These are phyloP conservation scores for Acromyrmex heyeri DNA, from an alignment of 1,140 invertebrate species.

Conservation along the genomic window DNA sequence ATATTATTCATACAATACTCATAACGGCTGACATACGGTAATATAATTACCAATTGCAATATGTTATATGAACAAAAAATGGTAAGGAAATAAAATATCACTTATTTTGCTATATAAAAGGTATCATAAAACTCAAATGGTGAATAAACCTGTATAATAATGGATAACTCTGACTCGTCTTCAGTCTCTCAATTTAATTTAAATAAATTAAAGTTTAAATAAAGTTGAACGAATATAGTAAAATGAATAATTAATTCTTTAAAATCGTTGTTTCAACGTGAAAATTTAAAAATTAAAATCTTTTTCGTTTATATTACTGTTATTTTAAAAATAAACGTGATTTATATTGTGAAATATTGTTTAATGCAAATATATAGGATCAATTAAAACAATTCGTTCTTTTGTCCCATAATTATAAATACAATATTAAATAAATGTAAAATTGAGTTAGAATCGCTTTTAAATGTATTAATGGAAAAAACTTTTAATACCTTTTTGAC, in stretches of 20 bases:
- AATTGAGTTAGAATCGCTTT: neutral
- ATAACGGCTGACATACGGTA: constrained; percentile 11
- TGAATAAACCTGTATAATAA: neutral
- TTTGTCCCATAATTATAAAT: neutral
- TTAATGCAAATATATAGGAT: neutral
- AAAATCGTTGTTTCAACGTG: neutral
- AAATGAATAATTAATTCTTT: constrained; percentile 6
- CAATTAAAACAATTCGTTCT: neutral
- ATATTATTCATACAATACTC: constrained; percentile 50
- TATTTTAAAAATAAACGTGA: neutral
- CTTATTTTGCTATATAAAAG: neutral
- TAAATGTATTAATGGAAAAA: neutral
- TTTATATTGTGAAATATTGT: neutral
- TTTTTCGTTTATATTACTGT: neutral
- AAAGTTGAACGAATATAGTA: neutral
- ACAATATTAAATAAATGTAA: neutral
- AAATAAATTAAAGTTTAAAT: neutral
- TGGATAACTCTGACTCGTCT: neutral
- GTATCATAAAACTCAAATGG: neutral
- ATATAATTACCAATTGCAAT: constrained; percentile 4
- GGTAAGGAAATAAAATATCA: neutral
- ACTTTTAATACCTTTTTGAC: neutral
- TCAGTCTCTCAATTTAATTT: neutral
- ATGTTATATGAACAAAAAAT: neutral
- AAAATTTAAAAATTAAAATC: neutral